phyloP scores from a whole-genome alignment of 1,140 invertebrate genomes.

The Teleopsis dalmanni region DNA sequence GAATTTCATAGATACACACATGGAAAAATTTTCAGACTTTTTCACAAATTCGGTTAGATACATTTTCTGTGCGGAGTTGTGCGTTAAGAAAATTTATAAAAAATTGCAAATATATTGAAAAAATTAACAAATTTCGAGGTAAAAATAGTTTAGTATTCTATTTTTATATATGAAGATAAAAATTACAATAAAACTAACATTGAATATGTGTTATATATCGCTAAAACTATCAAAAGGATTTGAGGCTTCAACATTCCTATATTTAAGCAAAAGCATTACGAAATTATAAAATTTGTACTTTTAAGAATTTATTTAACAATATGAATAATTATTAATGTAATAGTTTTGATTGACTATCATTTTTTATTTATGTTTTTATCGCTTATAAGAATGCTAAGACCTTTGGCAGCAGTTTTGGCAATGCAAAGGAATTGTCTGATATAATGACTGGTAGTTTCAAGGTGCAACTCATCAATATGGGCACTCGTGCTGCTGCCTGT shows the following conservation, averaged over 20 bases:
- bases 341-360: too few species aligned
- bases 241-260: too few species aligned
- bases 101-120: constrained; percentile 45
- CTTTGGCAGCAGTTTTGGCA: constrained; percentile 42
- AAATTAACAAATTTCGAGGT: constrained; percentile 44
- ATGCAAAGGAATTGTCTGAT: constrained; percentile 44
- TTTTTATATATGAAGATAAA: background rate
- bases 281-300: too few species aligned
- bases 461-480: constrained; percentile 63
- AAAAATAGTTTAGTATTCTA: constrained; percentile 9
- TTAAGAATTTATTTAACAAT: too few species aligned
- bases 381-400: constrained; percentile 37
- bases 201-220: background rate
- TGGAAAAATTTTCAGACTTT: constrained; percentile 5
- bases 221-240: too few species aligned
- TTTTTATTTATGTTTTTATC: background rate
- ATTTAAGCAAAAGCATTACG: too few species aligned
- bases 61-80: constrained; percentile 25
- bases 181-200: background rate
- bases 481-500: constrained; percentile 65
- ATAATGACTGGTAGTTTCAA: constrained; percentile 49
- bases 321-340: too few species aligned
- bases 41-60: constrained; percentile 2
- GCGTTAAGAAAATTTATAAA: constrained; percentile 31
- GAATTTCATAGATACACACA: constrained; percentile 5